phyloP scores from a whole-genome alignment of 2,888 invertebrate species.

The Azorinus chamasolen region DNA sequence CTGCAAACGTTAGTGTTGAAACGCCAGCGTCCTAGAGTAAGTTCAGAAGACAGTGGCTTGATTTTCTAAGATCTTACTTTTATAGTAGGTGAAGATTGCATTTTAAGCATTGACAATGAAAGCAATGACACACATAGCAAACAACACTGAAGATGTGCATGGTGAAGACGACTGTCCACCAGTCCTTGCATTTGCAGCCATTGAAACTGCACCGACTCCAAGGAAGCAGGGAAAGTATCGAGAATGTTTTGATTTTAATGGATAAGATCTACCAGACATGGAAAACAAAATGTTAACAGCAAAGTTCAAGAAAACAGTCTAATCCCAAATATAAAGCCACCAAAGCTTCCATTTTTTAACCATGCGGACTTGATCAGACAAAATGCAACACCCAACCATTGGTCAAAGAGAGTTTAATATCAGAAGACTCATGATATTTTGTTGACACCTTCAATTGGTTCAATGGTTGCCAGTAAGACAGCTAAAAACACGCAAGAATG shows the following conservation, averaged over 20 bases:
- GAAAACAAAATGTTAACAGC: no score
- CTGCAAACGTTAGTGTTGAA: neutral
- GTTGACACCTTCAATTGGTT: neutral
- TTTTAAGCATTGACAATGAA: constrained; percentile 1
- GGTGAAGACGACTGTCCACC: neutral
- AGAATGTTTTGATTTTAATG: neutral
- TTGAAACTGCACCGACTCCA: neutral
- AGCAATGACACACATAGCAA: neutral
- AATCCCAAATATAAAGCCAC: neutral
- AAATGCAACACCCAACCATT: neutral
- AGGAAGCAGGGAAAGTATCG: constrained; percentile 5
- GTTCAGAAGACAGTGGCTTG: neutral
- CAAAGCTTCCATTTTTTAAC: neutral
- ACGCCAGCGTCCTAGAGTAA: neutral
- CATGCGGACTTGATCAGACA: neutral
- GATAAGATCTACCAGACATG: neutral
- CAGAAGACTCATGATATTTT: neutral
- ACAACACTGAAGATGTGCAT: neutral
- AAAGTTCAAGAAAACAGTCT: no score
- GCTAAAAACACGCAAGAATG: no score
- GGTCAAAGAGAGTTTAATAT: constrained; percentile 1
- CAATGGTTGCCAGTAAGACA: neutral
- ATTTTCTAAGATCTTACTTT: constrained; percentile 1
- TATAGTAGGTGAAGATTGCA: constrained; percentile 2
- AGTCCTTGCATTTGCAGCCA: neutral